A percentile compares a stretch with the other conserved stretches of the same genome.
These are phyloP conservation scores for Nemotelus pantherinus DNA, from an alignment of 2,888 invertebrate genomes.

Conservation along the genomic window DNA sequence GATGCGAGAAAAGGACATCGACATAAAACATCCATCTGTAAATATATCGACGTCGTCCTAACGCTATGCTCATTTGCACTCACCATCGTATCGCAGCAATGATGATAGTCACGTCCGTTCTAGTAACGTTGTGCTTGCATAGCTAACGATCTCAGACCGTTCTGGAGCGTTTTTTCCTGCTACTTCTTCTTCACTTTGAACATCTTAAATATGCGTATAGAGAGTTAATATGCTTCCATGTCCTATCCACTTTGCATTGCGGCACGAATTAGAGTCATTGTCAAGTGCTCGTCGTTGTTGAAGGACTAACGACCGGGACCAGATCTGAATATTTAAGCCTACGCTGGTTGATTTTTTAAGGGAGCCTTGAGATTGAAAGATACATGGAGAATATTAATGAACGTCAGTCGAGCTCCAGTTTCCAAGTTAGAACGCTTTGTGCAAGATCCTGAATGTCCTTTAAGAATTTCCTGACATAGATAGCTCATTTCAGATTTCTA, in stretches of 20 bases:
- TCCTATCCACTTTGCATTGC: conserved; percentile 28
- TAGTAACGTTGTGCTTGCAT: conserved; percentile 25
- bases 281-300: neutral
- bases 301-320: no score
- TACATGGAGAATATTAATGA: neutral
- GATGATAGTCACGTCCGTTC: conserved; percentile 19
- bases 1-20: no score
- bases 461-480: no score
- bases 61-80: conserved; percentile 21
- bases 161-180: neutral
- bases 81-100: neutral
- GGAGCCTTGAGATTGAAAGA: neutral
- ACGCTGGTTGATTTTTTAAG: no score
- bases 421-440: neutral
- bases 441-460: no score
- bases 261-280: conserved; percentile 22
- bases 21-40: neutral
- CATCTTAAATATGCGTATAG: conserved; percentile 17
- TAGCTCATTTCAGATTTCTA: no score
- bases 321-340: no score
- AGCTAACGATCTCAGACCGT: conserved; percentile 18
- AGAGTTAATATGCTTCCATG: conserved; percentile 25
- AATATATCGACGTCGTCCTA: conserved; percentile 13
- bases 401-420: neutral
- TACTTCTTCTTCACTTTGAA: neutral